Evolutionary conservation across 2,888 invertebrate species (phyloP).

Genomic region (Ptychoptera albimana): DNA sequence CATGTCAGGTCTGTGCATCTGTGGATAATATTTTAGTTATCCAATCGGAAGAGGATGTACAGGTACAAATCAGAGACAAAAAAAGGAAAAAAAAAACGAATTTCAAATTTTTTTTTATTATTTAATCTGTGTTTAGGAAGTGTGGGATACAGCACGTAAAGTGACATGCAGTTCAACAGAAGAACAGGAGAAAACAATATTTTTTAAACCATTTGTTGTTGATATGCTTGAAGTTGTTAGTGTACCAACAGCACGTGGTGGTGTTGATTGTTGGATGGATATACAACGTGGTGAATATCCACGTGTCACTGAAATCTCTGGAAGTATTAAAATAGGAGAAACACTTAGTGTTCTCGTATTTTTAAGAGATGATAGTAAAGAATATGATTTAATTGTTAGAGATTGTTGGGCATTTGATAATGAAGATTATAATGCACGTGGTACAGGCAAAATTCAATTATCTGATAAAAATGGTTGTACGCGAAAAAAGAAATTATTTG

Average conservation of each 20-base stretch:
- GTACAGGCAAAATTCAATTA: conserved; percentile 43
- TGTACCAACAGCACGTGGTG: conserved; percentile 45
- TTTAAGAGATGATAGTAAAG: conserved; percentile 43
- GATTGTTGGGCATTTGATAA: conserved; percentile 60
- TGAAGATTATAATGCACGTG: conserved; percentile 39
- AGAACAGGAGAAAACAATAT: conserved; percentile 26
- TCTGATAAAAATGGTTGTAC: conserved; percentile 52
- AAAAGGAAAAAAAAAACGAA: too few species aligned
- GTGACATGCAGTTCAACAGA: conserved; percentile 31
- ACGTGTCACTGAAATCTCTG: conserved; percentile 43
- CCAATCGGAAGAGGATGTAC: conserved; percentile 48
- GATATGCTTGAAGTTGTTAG: conserved; percentile 53
- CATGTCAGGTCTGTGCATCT: conserved; percentile 43
- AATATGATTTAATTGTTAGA: conserved; percentile 49
- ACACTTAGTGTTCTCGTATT: conserved; percentile 52
- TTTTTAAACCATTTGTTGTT: conserved; percentile 42
- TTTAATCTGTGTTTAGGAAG: conserved; percentile 26
- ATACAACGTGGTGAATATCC: conserved; percentile 55
- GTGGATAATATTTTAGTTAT: conserved; percentile 50
- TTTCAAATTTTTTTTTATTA: background rate
- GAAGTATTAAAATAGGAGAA: conserved; percentile 51
- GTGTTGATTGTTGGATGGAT: conserved; percentile 64
- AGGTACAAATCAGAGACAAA: conserved; percentile 21
- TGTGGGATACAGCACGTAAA: conserved; percentile 49
- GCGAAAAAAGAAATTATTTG: conserved; percentile 47